Evolutionary conservation across 1,140 invertebrate species (phyloP), one percentile per base, ranked within the genome.

Genomic region (Littorina saxatilis): DNA sequence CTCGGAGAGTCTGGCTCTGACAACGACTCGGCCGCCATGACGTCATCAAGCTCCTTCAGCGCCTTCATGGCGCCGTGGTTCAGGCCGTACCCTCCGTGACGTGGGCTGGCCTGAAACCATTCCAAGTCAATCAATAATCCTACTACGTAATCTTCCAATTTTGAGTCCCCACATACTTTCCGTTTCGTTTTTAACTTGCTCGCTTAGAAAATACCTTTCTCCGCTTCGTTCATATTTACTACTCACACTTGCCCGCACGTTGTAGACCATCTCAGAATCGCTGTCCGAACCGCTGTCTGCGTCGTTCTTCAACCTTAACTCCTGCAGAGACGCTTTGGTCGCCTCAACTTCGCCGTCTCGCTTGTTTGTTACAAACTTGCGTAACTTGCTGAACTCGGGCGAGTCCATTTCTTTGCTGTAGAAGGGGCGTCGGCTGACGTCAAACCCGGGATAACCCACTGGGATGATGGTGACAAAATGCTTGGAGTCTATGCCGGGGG

Each of bases 41-140:
- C 90, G 66, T 89, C 90, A 87, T 92, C 89, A 29, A 91, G 80
- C 72, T 91, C 87, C 79, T 90, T 86, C 11, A 91, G 73, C 2
- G 89, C 90, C 32, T 85, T 84, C 79, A 86, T 39, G n/a, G 88
- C 90, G 40, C 85, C 84, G 20, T 79, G 68, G 43, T 88, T 89
- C 74, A 88, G 37, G 11, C 32, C 13, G 11, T 40, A 55, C 20
- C 37, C 55, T 7, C 9, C 1, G 11, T 37, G 32, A 17, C 29
- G 9, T 0, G 52, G 58, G 20, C 17, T 43, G 27, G 20, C 1
- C 39, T 40, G 58, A 0, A n/a, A 50, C 40, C 27, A 27, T n/a
- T 2, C 13, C 17, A 15, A 27, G 37, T 23, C 4, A 39, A 43
- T n/a, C n/a, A n/a, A n/a, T 52, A 11, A 52, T 52, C 50, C 50